phyloP scores from a whole-genome alignment of 2,797 vertebrate genomes.

The Myotis daubentonii region DNA sequence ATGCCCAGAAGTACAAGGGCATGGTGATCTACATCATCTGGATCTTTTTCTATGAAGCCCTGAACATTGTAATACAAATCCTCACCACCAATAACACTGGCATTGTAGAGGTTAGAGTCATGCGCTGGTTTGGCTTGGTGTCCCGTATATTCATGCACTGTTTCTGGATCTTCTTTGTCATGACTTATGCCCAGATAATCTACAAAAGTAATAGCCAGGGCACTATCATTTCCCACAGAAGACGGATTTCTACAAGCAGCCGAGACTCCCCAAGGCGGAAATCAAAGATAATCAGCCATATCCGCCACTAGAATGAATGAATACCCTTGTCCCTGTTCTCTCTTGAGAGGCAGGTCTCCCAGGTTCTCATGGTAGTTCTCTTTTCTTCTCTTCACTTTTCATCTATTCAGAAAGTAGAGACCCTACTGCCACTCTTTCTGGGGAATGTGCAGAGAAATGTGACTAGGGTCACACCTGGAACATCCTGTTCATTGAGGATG shows the following conservation, averaged over 20 bases:
- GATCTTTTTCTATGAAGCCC: constrained; percentile 65
- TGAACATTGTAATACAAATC: constrained; percentile 9
- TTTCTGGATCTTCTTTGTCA: constrained; percentile 72
- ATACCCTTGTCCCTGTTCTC: not conserved
- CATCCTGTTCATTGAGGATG: not conserved
- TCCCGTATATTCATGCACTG: constrained; percentile 37
- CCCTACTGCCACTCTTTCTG: not conserved
- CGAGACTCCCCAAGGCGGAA: not conserved
- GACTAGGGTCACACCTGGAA: not conserved
- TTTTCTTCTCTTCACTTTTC: not conserved
- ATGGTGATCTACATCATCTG: constrained; percentile 64
- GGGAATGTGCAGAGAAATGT: not conserved
- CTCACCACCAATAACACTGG: not conserved
- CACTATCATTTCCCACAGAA: constrained; percentile 25
- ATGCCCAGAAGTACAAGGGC: constrained; percentile 33
- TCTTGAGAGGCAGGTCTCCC: not conserved
- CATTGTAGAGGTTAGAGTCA: not conserved
- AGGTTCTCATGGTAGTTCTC: not conserved
- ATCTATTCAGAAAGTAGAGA: not conserved
- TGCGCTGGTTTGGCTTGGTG: constrained; percentile 78
- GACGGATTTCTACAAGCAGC: not conserved
- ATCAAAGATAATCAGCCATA: not conserved
- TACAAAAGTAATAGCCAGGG: constrained; percentile 30
- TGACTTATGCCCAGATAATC: not conserved
- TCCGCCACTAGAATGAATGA: not conserved